phyloP scores from a whole-genome alignment of 2,888 invertebrate genomes.

The Eupithecia pulchellata region DNA sequence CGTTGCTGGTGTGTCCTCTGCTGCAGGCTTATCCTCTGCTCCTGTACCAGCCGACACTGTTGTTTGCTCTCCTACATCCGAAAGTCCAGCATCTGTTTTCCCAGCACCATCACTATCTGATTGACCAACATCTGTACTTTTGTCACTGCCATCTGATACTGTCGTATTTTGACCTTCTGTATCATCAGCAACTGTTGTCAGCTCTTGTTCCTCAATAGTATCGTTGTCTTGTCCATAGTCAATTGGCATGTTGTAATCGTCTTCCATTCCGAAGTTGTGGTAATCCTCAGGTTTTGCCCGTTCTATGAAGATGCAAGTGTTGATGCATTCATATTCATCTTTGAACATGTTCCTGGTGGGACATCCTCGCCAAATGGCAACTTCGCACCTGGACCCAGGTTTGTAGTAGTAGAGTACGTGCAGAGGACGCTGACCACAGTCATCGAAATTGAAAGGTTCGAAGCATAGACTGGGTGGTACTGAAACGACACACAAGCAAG shows the following conservation, averaged over 20 bases:
- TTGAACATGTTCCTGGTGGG: constrained; percentile 76
- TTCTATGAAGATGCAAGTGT: constrained; percentile 67
- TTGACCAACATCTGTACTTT: not conserved
- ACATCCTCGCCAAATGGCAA: constrained; percentile 75
- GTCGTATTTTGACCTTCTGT: too few relatives aligned
- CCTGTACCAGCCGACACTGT: not conserved
- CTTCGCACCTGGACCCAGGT: constrained; percentile 75
- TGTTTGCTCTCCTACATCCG: too few relatives aligned
- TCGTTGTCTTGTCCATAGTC: not conserved
- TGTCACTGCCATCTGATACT: not conserved
- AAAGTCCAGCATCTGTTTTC: not conserved
- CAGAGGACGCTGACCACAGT: constrained; percentile 66
- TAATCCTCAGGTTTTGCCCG: constrained; percentile 56
- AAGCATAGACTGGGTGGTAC: constrained; percentile 70
- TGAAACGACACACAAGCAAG: constrained; percentile 38
- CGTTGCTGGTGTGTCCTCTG: not conserved
- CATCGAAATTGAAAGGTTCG: constrained; percentile 67
- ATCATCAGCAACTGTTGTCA: not conserved
- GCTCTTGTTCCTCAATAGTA: not conserved
- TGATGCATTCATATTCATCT: constrained; percentile 72
- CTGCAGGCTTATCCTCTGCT: not conserved
- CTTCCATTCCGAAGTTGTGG: constrained; percentile 41
- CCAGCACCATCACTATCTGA: not conserved
- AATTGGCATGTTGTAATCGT: not conserved
- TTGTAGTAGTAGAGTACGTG: constrained; percentile 76